A percentile compares a stretch with the other conserved stretches of the same genome.
Evolutionary conservation across 64 coral and sea anemone genomes (phyloP).

Genomic region (Montipora sp.): DNA sequence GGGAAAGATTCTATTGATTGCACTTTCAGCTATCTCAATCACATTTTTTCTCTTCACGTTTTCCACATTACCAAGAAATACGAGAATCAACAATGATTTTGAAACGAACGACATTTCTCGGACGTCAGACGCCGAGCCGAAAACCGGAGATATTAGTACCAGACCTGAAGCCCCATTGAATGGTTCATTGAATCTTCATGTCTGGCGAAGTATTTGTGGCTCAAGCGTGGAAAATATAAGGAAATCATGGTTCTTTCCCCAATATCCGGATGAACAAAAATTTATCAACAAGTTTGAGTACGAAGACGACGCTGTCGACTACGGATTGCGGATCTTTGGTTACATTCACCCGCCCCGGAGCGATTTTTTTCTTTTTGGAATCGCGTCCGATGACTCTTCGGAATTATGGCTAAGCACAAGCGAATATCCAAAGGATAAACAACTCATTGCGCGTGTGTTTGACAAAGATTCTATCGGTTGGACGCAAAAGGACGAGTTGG

Average conservation of each 20-base stretch:
- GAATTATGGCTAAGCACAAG: constrained; percentile 76
- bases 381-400: constrained; percentile 71
- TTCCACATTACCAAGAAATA: neutral
- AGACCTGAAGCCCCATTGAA: no score
- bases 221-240: neutral
- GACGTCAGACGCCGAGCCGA: no score
- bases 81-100: neutral
- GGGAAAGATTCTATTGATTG: neutral
- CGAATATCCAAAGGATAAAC: constrained; percentile 46
- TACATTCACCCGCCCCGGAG: constrained; percentile 50
- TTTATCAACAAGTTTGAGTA: neutral
- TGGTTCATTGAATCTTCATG: neutral
- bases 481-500: constrained; percentile 28
- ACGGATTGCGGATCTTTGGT: constrained; percentile 43
- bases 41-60: constrained; percentile 4
- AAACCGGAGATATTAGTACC: no score
- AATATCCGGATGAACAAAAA: constrained; percentile 1
- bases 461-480: neutral
- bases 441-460: constrained; percentile 55
- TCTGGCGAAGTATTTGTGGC: neutral
- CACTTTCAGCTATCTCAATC: constrained; percentile 1
- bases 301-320: neutral
- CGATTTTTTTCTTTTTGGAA: constrained; percentile 53
- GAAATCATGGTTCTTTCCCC: neutral
- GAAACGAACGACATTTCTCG: no score